Evolutionary conservation across 1,140 invertebrate genomes (phyloP).

Genomic region (Leptoteleia sp.): DNA sequence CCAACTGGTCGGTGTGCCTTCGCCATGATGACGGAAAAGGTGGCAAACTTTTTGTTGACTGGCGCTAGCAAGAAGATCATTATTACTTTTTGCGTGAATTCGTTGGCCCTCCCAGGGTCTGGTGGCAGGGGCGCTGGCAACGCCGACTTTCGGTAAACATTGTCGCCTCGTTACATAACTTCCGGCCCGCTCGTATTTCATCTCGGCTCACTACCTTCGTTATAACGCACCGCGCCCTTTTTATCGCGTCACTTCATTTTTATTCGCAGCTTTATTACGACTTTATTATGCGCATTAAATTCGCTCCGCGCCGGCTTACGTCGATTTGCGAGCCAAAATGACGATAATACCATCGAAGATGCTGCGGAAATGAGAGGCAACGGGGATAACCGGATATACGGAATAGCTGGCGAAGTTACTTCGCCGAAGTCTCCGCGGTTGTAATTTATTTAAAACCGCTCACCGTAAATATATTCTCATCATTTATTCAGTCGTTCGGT

Average conservation of each 20-base stretch:
- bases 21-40: no score
- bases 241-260: conserved; percentile 64
- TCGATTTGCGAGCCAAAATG: conserved; percentile 58
- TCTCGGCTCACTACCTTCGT: conserved; percentile 57
- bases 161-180: conserved; percentile 72
- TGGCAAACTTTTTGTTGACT: no score
- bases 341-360: conserved; percentile 58
- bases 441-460: conserved; percentile 82
- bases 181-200: conserved; percentile 64
- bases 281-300: conserved; percentile 65
- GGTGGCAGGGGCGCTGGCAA: conserved; percentile 7
- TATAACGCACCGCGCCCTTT: conserved; percentile 48
- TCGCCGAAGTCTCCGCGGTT: conserved; percentile 77
- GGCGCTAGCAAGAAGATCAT: conserved; percentile 10
- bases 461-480: conserved; percentile 81
- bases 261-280: conserved; percentile 63
- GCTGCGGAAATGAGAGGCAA: conserved; percentile 54
- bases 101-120: background rate
- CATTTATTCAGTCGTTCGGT: conserved; percentile 78
- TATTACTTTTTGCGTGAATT: conserved; percentile 16
- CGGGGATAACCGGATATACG: conserved; percentile 40
- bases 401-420: conserved; percentile 69
- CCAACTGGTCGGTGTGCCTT: no score
- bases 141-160: conserved; percentile 68
- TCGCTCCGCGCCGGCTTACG: conserved; percentile 50